A percentile compares a stretch with the other conserved stretches of the same genome.
Evolutionary conservation across 2,888 invertebrate species (phyloP).

Genomic region (Chloroclystis v-ata): DNA sequence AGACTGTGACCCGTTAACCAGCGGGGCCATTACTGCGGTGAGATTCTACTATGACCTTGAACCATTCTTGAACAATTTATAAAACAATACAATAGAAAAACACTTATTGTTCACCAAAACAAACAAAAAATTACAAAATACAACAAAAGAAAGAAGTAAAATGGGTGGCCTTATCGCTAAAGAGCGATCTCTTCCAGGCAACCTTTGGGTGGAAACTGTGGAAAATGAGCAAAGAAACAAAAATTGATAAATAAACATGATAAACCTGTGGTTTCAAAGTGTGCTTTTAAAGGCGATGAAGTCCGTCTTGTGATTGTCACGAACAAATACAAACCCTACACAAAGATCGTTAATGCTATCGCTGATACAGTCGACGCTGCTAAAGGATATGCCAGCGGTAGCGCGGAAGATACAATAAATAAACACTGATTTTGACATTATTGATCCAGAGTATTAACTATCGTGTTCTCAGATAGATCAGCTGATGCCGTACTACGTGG

Average conservation of each 20-base stretch:
- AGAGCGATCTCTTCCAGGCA: no score
- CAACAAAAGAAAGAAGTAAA: no score
- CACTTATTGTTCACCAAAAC: no score
- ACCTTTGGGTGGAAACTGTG: no score
- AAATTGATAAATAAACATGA: no score
- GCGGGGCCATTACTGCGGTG: constrained; percentile 79
- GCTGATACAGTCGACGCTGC: constrained; percentile 74
- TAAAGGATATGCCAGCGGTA: constrained; percentile 75
- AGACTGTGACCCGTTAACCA: constrained; percentile 87
- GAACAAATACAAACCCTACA: constrained; percentile 79
- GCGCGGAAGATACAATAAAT: constrained; percentile 75
- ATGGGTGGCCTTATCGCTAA: no score
- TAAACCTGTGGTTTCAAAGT: constrained; percentile 61
- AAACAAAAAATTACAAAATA: no score
- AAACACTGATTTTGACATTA: constrained; percentile 78
- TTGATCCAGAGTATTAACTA: constrained; percentile 55
- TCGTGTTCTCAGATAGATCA: constrained; percentile 79
- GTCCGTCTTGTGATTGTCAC: constrained; percentile 66
- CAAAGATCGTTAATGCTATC: constrained; percentile 76
- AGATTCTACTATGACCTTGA: constrained; percentile 26
- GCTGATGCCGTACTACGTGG: constrained; percentile 87
- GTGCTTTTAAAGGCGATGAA: constrained; percentile 61
- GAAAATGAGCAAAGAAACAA: no score
- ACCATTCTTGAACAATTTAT: no score
- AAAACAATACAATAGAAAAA: no score